These are phyloP conservation scores for Pogoniulus pusillus DNA, from an alignment of 2,797 vertebrate genomes.

Conservation along the genomic window DNA sequence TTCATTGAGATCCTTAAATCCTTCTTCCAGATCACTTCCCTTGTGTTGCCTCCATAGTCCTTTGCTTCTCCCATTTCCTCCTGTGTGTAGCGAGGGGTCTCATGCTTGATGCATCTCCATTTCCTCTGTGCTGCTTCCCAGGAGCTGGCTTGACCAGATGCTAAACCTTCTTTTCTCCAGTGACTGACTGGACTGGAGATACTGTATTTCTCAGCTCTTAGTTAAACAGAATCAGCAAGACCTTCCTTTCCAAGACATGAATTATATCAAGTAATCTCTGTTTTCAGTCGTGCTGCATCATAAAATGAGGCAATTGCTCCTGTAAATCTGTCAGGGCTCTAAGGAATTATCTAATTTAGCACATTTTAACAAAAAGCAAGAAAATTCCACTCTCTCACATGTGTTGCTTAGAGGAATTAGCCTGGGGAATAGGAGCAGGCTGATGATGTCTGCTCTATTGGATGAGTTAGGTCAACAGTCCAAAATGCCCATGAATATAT, in stretches of 20 bases:
- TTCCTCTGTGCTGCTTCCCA: neutral
- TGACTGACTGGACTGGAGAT: neutral
- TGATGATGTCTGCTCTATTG: neutral
- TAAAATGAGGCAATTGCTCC: conserved; percentile 54
- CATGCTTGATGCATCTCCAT: neutral
- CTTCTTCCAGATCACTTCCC: neutral
- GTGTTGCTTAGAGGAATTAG: neutral
- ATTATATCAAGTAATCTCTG: conserved; percentile 27
- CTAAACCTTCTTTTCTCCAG: neutral
- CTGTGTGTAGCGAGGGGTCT: neutral
- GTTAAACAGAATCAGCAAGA: neutral
- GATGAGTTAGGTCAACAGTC: neutral
- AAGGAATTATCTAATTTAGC: conserved; percentile 43
- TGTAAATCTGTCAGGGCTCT: conserved; percentile 42
- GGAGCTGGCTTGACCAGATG: neutral
- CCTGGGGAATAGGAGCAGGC: neutral
- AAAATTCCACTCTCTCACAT: neutral
- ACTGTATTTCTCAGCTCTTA: neutral
- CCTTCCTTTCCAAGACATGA: neutral
- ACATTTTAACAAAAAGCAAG: conserved; percentile 28
- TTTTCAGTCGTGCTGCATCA: conserved; percentile 10
- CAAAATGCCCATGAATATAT: neutral
- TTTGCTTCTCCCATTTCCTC: neutral
- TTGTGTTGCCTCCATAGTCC: neutral
- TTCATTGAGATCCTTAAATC: neutral